phyloP scores from a whole-genome alignment of 2,888 invertebrate species.

The Tenthredo distinguenda region DNA sequence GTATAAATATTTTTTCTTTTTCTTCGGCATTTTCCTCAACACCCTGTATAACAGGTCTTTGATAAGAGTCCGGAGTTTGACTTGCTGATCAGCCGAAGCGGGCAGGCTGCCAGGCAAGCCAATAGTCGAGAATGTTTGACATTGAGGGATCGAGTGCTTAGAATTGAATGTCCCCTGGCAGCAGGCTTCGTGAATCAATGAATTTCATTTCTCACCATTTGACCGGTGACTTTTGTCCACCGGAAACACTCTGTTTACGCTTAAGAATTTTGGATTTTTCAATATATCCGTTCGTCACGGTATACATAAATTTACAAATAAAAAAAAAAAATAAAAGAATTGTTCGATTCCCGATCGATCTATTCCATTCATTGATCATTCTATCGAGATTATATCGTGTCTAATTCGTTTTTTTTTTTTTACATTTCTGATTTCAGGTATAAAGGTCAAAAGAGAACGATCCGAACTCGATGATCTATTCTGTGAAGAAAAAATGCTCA shows the following conservation, averaged over 20 bases:
- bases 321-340: neutral
- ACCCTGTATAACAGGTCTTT: constrained; percentile 2
- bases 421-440: constrained; percentile 64
- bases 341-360: neutral
- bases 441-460: constrained; percentile 74
- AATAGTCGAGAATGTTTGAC: constrained; percentile 29
- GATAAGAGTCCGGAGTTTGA: constrained; percentile 40
- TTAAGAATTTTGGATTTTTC: constrained; percentile 18
- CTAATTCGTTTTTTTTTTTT: neutral
- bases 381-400: neutral
- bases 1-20: neutral
- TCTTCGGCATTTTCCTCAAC: neutral
- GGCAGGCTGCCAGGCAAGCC: neutral
- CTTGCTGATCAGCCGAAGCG: constrained; percentile 13
- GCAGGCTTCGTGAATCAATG: constrained; percentile 25
- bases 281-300: neutral
- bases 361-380: neutral
- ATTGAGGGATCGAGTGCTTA: constrained; percentile 40
- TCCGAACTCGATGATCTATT: constrained; percentile 75
- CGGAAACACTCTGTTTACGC: constrained; percentile 24
- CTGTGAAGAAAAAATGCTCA: constrained; percentile 77
- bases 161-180: constrained; percentile 1
- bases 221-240: constrained; percentile 40
- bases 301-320: neutral
- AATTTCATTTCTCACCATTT: constrained; percentile 36